Evolutionary conservation across 2,888 invertebrate species (phyloP).

Genomic region (Macroteleia sp.): DNA sequence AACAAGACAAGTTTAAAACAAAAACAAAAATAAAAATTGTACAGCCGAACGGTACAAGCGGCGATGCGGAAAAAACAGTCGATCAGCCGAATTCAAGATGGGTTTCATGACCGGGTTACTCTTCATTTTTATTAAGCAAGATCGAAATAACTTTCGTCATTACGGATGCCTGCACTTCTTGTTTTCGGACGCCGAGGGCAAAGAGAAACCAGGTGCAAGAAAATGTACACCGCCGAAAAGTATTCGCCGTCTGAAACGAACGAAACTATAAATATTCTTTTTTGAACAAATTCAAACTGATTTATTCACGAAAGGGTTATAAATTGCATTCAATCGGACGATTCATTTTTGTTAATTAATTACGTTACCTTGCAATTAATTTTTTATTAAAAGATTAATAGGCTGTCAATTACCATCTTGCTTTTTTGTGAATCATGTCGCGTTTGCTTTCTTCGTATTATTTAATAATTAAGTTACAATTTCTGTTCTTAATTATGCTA

Average conservation of each 20-base stretch:
- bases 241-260: slow-evolving; percentile 7
- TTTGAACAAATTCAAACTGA: slow-evolving; percentile 9
- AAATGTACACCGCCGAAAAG: slow-evolving; percentile 17
- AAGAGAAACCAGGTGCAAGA: slow-evolving; percentile 51
- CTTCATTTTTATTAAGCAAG: slow-evolving; percentile 56
- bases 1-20: not conserved
- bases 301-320: slow-evolving; percentile 1
- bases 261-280: slow-evolving; percentile 19
- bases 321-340: not conserved
- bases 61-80: slow-evolving; percentile 57
- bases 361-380: not conserved
- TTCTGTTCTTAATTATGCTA: too few species aligned
- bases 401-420: too few species aligned
- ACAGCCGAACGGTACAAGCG: not conserved
- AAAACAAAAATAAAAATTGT: not conserved
- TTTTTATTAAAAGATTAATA: too few species aligned
- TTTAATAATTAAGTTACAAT: too few species aligned
- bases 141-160: slow-evolving; percentile 56
- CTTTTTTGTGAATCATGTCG: too few species aligned
- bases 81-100: slow-evolving; percentile 52
- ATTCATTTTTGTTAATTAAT: not conserved
- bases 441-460: too few species aligned
- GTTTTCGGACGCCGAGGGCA: slow-evolving; percentile 38
- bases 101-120: slow-evolving; percentile 51
- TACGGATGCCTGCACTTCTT: slow-evolving; percentile 54